Evolutionary conservation across 2,113 vertebrate genomes (phyloP), one percentile per base, ranked within the genome.

Genomic region (Rhipidura dahli): DNA sequence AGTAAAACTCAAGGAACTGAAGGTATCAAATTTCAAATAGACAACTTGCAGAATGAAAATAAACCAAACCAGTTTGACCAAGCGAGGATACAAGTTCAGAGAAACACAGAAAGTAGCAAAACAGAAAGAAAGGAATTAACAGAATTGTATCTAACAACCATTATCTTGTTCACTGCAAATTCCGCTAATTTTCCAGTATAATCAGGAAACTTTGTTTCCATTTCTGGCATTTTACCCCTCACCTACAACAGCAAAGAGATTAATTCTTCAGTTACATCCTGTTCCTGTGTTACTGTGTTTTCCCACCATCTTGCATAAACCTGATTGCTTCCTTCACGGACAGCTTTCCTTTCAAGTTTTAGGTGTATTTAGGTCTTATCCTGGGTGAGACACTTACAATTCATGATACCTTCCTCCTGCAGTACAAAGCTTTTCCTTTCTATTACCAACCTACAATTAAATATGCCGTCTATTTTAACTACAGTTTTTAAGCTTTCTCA

Each of bases 211-310:
- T 90, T 91, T 76, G 92, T 94, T 96, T 96, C 96, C 91, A 94
- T 86, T 94, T 96, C 85, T 96, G 92, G 91, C 83, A 91, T 93
- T 87, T 96, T 96, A 97, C 96, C 97, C 89, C 93, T 97, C 82
- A 96, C 92, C 94, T 90, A 96, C 73, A 96, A 90, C 37, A 88
- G 89, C 71, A 79, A 73, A 86, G 78, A 95, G 68, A 90, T 94
- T 91, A 91, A 95, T 94, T 96, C 88, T 94, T 93, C 64, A 91
- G 96, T 94, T 86, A 95, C 91, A 96, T 95, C 94, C 94, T 96
- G 94, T 96, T 97, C 92, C 93, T 96, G 94, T 96, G 90, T 85
- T 94, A 54, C 15, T 95, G 66, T 77, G 71, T 85, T 96, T 95
- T 94, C 93, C 69, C 87, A 97, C 64, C 89, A 94, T 90, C 92